Conservation (phyloP, 2,797 vertebrate genomes). For the Hafferia zeledoni region DNA sequence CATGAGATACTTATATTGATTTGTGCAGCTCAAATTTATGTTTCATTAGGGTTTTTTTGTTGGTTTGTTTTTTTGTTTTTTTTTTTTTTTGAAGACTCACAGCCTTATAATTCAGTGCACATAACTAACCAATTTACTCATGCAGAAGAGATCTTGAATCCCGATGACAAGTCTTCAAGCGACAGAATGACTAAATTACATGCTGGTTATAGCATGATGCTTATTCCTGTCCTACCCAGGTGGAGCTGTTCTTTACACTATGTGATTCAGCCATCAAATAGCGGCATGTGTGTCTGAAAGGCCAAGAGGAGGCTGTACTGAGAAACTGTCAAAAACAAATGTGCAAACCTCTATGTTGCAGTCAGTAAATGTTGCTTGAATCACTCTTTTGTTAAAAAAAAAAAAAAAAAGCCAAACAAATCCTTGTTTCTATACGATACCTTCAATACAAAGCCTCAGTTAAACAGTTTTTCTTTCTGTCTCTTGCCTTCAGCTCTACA, state of each 20-base stretch:
- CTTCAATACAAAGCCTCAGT: not conserved
- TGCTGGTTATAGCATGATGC: not conserved
- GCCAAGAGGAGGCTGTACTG: constrained; percentile 58
- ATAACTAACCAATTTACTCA: constrained; percentile 19
- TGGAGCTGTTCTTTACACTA: constrained; percentile 58
- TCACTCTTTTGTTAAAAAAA: not conserved
- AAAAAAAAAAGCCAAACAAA: not conserved
- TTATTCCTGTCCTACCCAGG: constrained; percentile 32
- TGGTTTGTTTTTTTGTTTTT: too few relatives aligned
- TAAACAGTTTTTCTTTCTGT: not conserved
- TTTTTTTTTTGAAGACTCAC: not conserved
- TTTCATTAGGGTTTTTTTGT: not conserved
- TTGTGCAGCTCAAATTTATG: not conserved
- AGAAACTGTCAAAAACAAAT: constrained; percentile 72
- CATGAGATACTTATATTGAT: constrained; percentile 16
- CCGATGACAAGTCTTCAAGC: constrained; percentile 19
- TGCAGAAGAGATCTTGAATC: not conserved
- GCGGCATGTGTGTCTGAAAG: constrained; percentile 42
- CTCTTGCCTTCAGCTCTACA: not conserved
- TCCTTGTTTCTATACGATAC: not conserved
- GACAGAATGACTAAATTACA: constrained; percentile 58
- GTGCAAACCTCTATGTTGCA: constrained; percentile 30
- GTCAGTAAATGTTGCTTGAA: constrained; percentile 45
- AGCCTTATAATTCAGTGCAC: not conserved
- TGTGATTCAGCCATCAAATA: constrained; percentile 55